Base-by-base conservation (phyloP, 2,888 invertebrate species). In the Hedya salicella region DNA sequence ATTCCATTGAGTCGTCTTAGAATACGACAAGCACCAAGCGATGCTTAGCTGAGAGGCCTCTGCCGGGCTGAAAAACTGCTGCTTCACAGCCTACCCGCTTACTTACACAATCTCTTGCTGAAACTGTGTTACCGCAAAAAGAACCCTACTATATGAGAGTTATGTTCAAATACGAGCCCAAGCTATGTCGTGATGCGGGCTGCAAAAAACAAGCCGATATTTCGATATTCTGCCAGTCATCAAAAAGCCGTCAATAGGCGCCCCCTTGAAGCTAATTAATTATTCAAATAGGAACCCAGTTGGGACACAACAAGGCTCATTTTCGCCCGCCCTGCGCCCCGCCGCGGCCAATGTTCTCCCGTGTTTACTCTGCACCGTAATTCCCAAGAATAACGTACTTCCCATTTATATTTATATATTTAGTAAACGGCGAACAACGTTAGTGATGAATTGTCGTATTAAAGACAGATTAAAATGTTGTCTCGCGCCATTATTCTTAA, bases 241-340 rank as follows among this genome's bases (percentile, higher is more conserved):
- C 87, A 85, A 80, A 84, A 83, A 73, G 76, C 82, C 80, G 80
- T 82, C 85, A 84, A 83, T 83, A 85, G 70, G 71, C 72, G 70
- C 73, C 76, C 77, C 75, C 75, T 69, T 49, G 25, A 17, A 63
- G 21, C 64, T 66, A 64, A 73, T 69, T 61, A 67, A n/a, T 32
- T 69, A 53, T 67, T 52, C 66, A 48, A 73, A 74, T 70, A 69
- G 66, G 68, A 67, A 59, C 75, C 67, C 69, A 71, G 63, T 63
- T 1, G 3, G 36, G 39, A 9, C 25, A 48, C 16, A 42, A 62
- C 75, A 78, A 65, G 71, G 74, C 62, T 64, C 63, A 54, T 68
- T 75, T 73, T 75, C 44, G 69, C 56, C 63, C 71, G 73, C 68
- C 49, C 61, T 36, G 52, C 49, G 39, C 54, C 50, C 68, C 73